These are phyloP conservation scores for Hymenopus coronatus DNA, from an alignment of 2,888 invertebrate species.

Conservation along the genomic window DNA sequence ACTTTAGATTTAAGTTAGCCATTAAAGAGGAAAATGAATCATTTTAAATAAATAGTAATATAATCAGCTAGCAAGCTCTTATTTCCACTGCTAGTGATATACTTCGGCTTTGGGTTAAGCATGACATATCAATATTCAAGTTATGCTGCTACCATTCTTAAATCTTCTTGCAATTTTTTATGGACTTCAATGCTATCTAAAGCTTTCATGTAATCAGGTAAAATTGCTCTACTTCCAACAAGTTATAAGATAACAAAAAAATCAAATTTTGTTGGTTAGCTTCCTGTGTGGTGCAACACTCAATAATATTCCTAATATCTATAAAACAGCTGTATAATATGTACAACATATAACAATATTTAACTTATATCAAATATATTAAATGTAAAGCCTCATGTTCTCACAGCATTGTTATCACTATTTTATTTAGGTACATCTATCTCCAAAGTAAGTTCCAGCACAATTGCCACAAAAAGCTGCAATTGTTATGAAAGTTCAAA, in stretches of 20 bases:
- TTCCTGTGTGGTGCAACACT: neutral
- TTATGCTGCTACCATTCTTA: too few species aligned
- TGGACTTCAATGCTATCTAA: too few species aligned
- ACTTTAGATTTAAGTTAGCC: too few species aligned
- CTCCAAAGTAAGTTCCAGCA: neutral
- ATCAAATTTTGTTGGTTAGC: neutral
- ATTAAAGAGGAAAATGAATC: too few species aligned
- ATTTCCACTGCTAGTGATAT: too few species aligned
- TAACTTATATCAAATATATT: neutral
- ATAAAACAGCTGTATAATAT: neutral
- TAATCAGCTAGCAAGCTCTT: too few species aligned
- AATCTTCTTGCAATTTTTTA: too few species aligned
- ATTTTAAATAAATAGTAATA: too few species aligned
- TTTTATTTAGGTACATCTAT: neutral
- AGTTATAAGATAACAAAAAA: neutral
- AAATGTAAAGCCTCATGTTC: neutral
- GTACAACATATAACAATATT: neutral
- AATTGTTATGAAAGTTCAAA: conserved; percentile 89
- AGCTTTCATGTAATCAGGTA: too few species aligned
- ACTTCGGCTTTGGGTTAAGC: too few species aligned
- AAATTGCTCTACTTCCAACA: too few species aligned
- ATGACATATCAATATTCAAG: too few species aligned
- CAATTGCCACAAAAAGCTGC: neutral
- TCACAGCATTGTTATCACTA: neutral
- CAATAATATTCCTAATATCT: neutral